Percentiles rank a stretch among this genome's conserved stretches.
These are phyloP conservation scores for Plectropomus leopardus DNA, from an alignment of 2,113 vertebrate genomes.

Conservation along the genomic window DNA sequence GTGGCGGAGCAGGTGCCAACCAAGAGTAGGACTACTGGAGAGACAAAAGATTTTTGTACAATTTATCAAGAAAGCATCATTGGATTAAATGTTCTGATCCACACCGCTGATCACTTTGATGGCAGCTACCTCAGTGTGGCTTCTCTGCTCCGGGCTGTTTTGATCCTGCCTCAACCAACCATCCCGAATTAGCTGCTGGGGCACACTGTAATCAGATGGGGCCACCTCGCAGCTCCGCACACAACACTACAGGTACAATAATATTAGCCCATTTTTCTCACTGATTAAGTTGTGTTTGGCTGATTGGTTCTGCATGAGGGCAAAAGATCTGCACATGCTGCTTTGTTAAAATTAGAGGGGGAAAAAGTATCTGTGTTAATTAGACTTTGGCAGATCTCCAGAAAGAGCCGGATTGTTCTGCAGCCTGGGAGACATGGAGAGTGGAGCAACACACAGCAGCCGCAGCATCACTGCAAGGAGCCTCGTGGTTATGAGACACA, in stretches of 20 bases:
- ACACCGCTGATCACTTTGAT: slow-evolving; percentile 29
- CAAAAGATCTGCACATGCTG: slow-evolving; percentile 25
- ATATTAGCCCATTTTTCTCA: slow-evolving; percentile 37
- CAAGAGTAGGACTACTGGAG: not conserved
- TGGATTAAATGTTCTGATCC: slow-evolving; percentile 25
- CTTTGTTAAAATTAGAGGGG: slow-evolving; percentile 18
- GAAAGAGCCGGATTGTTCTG: not conserved
- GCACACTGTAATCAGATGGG: slow-evolving; percentile 29
- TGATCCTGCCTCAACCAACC: slow-evolving; percentile 30
- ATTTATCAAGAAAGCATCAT: not conserved
- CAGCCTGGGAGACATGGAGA: not conserved
- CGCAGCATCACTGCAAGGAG: not conserved
- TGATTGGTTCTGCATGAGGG: slow-evolving; percentile 55
- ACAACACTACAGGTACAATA: slow-evolving; percentile 19
- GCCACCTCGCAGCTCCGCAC: not conserved
- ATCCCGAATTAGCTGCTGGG: slow-evolving; percentile 24
- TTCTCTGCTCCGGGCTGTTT: slow-evolving; percentile 21
- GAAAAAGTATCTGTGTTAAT: slow-evolving; percentile 43
- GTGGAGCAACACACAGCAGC: not conserved
- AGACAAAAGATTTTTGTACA: slow-evolving; percentile 1
- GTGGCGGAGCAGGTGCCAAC: not conserved
- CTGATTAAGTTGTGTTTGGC: slow-evolving; percentile 47
- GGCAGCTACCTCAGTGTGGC: not conserved
- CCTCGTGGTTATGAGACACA: not conserved
- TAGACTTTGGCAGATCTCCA: slow-evolving; percentile 53